Evolutionary conservation across 2,113 vertebrate species (phyloP), one percentile per base, ranked within the genome.

Genomic region (Ciconia boyciana): DNA sequence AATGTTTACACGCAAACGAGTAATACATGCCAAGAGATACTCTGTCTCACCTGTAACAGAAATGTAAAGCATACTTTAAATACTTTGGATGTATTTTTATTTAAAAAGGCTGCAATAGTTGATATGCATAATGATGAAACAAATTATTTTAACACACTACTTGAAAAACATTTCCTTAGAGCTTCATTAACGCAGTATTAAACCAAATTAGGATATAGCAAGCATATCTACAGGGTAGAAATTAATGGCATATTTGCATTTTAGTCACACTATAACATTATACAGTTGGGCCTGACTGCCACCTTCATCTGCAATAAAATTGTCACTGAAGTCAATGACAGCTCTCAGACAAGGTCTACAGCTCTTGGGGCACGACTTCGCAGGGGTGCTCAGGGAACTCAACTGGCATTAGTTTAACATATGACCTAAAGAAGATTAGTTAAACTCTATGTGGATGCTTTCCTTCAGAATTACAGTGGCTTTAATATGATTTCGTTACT

Each of bases 401-500:
- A 96, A 15, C 55, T 32, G 34, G 31, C 34, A 78, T 58, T 74
- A 91, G 26, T 64, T 64, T 39, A 87, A 86, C 25, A 13, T 0
- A 49, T 7, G 18, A 84, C 26, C 54, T 84, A 48, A 81, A 81
- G 58, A 90, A 41, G 25, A 87, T 80, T 2, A 79, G 39, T 75
- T 88, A 32, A 90, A 65, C n/a, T 72, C 41, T 61, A 21, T 21
- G 34, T 71, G 57, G 52, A 94, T 78, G 70, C 61, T 88, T 79
- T 87, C 69, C 72, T 84, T 91, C 81, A 85, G 61, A 87, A 87
- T 46, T 74, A 79, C 83, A 88, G 69, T 58, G 54, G 88, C 92
- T 94, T 86, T 77, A 95, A 94, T 83, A 51, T 18, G n/a, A 93
- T 95, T 96, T 90, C 6, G 2, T 81, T 86, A 83, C 58, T 93